Conservation (phyloP, 1,140 invertebrate species). For the Batillaria attramentaria region DNA sequence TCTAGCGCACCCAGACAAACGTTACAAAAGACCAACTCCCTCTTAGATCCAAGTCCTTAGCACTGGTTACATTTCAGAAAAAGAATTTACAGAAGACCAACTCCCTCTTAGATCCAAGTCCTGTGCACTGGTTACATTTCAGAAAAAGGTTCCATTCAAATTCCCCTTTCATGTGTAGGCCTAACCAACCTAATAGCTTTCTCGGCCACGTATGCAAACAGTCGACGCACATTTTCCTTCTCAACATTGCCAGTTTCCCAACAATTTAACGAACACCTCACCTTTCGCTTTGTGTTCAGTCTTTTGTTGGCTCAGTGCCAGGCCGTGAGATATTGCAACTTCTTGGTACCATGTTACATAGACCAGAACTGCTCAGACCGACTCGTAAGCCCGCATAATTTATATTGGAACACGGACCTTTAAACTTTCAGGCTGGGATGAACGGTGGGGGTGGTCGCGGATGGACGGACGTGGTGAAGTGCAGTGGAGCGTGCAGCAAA, state of each 20-base stretch:
- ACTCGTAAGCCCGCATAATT: background rate
- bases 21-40: background rate
- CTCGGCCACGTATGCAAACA: background rate
- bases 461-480: constrained; percentile 48
- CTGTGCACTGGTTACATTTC: no score
- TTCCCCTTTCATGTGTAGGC: background rate
- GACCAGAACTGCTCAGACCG: background rate
- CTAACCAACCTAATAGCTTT: background rate
- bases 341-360: background rate
- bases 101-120: no score
- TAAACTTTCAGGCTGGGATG: constrained; percentile 50
- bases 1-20: background rate
- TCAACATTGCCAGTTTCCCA: background rate
- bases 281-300: background rate
- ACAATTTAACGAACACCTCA: background rate
- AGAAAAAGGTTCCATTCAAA: background rate
- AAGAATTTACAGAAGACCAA: background rate
- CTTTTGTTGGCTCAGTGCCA: background rate
- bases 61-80: background rate
- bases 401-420: background rate
- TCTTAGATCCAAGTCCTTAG: no score
- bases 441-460: constrained; percentile 51
- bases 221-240: background rate
- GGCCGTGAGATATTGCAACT: background rate
- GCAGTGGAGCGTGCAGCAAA: background rate